Evolutionary conservation across 2,797 vertebrate genomes (phyloP), one percentile per base, ranked within the genome.

Genomic region (Dryobates pubescens): DNA sequence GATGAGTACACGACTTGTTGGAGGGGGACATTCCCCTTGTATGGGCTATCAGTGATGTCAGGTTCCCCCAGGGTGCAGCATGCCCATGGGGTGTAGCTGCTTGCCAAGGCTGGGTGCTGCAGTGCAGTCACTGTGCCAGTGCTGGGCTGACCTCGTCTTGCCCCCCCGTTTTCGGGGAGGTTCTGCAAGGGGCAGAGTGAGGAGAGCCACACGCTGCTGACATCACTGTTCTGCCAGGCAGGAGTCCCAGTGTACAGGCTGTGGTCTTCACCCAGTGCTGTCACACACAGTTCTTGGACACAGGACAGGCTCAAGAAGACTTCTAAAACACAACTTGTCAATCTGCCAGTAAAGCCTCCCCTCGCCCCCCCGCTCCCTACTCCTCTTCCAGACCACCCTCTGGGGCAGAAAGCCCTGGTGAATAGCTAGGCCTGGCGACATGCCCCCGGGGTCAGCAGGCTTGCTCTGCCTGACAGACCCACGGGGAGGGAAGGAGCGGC

Each of bases 281-380:
- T n/a, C 65, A 43, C 2, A 9, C 13, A 5, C 8, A 26, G 3
- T 10, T 34, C 74, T 9, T 6, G 29, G 67, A 13, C 24, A 5
- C 19, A 30, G 2, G n/a, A 1, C 2, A 10, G 64, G n/a, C 30
- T 74, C 30, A 4, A 10, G 30, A 45, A 51, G 49, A 34, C 6
- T 36, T 34, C 26, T 7, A 12, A 6, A 5, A 69, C 51, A 7
- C 54, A 8, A 1, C 26, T 49, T 34, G 22, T 32, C 57, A 26
- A 29, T 30, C 36, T 19, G 5, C 17, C 14, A 8, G 63, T 63
- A 80, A 75, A 73, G 24, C 10, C 26, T 32, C 29, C 29, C 41
- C 41, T 14, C 16, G 15, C 10, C 8, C 6, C 3, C 29, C 6
- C 30, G 20, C 10, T 9, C 6, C 3, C 6, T 4, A 9, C 45